Percentiles rank a stretch among this genome's conserved stretches.
phyloP scores from a whole-genome alignment of 2,113 vertebrate genomes.

The Naja naja region DNA sequence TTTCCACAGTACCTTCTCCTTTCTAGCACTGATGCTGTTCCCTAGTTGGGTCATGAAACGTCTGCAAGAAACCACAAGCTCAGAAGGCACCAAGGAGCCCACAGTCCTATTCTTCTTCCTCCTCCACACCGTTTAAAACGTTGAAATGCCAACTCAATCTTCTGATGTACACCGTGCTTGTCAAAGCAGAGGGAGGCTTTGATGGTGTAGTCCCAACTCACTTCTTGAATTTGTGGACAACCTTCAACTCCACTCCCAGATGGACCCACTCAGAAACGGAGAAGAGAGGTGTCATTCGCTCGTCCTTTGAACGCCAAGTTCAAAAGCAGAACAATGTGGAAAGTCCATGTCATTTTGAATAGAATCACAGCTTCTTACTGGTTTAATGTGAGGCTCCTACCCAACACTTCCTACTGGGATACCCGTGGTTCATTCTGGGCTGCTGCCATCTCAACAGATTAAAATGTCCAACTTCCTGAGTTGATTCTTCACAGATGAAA shows the following conservation, averaged over 20 bases:
- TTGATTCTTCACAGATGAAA: slow-evolving; percentile 44
- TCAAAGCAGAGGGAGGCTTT: not conserved
- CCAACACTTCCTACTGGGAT: not conserved
- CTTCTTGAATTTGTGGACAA: not conserved
- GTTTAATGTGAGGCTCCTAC: not conserved
- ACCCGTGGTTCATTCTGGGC: not conserved
- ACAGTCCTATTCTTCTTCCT: no score
- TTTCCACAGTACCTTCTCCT: no score
- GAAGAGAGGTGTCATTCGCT: not conserved
- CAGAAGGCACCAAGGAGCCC: no score
- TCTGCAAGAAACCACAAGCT: no score
- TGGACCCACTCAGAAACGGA: not conserved
- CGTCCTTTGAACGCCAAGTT: not conserved
- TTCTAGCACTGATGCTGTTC: no score
- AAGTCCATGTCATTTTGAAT: not conserved
- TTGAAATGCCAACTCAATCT: no score
- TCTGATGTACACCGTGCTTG: not conserved
- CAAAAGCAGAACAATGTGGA: not conserved
- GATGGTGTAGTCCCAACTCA: not conserved
- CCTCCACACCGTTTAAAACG: no score
- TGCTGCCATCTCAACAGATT: not conserved
- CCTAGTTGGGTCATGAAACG: no score
- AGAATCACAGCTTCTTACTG: not conserved
- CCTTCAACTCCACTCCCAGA: not conserved
- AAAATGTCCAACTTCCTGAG: not conserved